Conservation (phyloP, 2,888 invertebrate genomes). For the Diplolepis rosae region DNA sequence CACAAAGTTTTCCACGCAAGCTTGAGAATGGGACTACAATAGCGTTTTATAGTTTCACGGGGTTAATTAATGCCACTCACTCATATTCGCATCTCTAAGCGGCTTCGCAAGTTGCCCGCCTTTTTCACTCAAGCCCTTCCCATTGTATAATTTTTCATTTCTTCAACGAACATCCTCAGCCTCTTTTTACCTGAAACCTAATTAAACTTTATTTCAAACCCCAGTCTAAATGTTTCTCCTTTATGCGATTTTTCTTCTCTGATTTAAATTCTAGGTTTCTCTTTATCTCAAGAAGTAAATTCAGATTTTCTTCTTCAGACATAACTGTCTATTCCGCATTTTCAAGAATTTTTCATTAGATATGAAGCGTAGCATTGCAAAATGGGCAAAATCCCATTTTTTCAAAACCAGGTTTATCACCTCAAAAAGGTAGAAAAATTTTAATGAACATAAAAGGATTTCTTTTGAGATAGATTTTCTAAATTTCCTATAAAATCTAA, state of each 20-base stretch:
- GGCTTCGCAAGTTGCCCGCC: constrained; percentile 18
- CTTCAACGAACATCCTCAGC: constrained; percentile 22
- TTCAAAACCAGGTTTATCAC: too few relatives aligned
- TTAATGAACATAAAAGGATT: too few relatives aligned
- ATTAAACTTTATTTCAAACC: constrained; percentile 26
- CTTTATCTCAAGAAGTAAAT: too few relatives aligned
- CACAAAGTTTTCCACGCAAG: constrained; percentile 21
- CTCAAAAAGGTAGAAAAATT: too few relatives aligned
- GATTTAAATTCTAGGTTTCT: not conserved
- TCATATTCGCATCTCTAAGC: constrained; percentile 29
- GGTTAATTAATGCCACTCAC: constrained; percentile 32
- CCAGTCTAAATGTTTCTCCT: not conserved
- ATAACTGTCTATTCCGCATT: too few relatives aligned
- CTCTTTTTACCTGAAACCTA: constrained; percentile 7
- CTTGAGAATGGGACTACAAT: not conserved
- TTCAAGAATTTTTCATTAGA: too few relatives aligned
- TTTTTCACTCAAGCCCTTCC: constrained; percentile 15
- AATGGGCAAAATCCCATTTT: too few relatives aligned
- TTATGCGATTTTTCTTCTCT: not conserved
- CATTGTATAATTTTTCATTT: constrained; percentile 31
- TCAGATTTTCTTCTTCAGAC: too few relatives aligned
- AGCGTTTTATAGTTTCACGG: constrained; percentile 9
- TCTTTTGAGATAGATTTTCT: too few relatives aligned
- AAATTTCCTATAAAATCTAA: too few relatives aligned
- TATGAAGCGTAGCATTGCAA: too few relatives aligned